phyloP scores from a whole-genome alignment of 2,888 invertebrate genomes.

The Platypus cylindrus region DNA sequence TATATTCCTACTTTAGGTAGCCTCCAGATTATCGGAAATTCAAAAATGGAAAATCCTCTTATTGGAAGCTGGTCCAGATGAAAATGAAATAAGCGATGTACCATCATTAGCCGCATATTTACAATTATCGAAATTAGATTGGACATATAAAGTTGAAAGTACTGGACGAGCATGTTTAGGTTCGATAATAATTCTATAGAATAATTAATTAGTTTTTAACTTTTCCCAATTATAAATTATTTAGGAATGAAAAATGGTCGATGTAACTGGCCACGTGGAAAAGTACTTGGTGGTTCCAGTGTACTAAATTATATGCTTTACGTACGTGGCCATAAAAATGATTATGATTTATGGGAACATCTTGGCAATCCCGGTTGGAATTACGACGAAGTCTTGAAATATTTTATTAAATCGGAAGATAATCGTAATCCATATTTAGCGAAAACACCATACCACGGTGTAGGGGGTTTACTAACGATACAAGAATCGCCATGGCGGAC shows the following conservation, averaged over 20 bases:
- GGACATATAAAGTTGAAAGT: constrained; percentile 82
- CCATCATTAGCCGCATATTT: constrained; percentile 78
- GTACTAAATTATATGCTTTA: constrained; percentile 86
- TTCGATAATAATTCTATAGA: not conserved
- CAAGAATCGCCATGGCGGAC: constrained; percentile 79
- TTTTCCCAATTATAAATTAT: not conserved
- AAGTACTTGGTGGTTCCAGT: constrained; percentile 79
- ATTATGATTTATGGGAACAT: constrained; percentile 82
- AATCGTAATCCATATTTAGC: constrained; percentile 75
- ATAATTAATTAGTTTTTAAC: not conserved
- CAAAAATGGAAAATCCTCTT: constrained; percentile 64
- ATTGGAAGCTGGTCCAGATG: constrained; percentile 76
- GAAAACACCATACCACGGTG: constrained; percentile 53
- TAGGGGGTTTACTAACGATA: constrained; percentile 58
- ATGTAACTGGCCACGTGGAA: constrained; percentile 83
- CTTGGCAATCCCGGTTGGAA: constrained; percentile 80
- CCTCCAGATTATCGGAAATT: constrained; percentile 59
- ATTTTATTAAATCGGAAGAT: constrained; percentile 84
- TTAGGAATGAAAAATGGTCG: constrained; percentile 63
- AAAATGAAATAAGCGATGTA: constrained; percentile 79
- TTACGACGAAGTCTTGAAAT: constrained; percentile 69
- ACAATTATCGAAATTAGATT: constrained; percentile 74
- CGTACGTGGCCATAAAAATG: constrained; percentile 65
- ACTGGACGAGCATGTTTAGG: constrained; percentile 61
- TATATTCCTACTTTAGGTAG: constrained; percentile 34